phyloP scores from a whole-genome alignment of 2,113 vertebrate species.

The Oreochromis aureus region DNA sequence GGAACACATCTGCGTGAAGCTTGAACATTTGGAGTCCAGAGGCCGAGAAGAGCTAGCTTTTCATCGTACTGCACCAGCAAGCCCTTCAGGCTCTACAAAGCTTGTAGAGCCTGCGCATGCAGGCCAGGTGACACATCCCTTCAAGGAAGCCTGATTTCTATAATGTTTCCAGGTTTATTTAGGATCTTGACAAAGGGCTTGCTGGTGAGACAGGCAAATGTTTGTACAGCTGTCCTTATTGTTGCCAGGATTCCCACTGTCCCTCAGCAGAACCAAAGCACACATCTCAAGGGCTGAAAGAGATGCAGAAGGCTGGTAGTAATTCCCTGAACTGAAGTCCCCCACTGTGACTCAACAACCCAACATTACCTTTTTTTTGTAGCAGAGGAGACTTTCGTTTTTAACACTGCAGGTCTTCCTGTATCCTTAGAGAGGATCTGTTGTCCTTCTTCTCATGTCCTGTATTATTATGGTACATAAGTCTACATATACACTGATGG shows the following conservation, averaged over 20 bases:
- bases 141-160: conserved; percentile 25
- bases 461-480: neutral
- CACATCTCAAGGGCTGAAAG: neutral
- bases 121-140: conserved; percentile 43
- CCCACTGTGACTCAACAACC: neutral
- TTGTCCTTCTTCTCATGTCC: neutral
- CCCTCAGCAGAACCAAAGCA: conserved; percentile 13
- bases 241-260: conserved; percentile 21
- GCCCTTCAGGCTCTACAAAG: neutral
- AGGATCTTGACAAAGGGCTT: conserved; percentile 39
- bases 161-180: conserved; percentile 54
- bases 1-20: neutral
- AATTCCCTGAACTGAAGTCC: neutral
- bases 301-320: neutral
- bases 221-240: conserved; percentile 64
- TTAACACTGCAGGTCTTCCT: neutral
- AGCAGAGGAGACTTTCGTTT: neutral
- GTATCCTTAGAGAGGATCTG: neutral
- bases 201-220: conserved; percentile 43
- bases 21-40: neutral
- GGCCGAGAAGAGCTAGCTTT: neutral
- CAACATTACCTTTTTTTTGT: neutral
- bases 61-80: neutral
- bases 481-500: neutral
- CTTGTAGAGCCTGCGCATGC: neutral